These are phyloP conservation scores for Halyomorpha halys DNA, from an alignment of 1,140 invertebrate genomes.

Conservation along the genomic window DNA sequence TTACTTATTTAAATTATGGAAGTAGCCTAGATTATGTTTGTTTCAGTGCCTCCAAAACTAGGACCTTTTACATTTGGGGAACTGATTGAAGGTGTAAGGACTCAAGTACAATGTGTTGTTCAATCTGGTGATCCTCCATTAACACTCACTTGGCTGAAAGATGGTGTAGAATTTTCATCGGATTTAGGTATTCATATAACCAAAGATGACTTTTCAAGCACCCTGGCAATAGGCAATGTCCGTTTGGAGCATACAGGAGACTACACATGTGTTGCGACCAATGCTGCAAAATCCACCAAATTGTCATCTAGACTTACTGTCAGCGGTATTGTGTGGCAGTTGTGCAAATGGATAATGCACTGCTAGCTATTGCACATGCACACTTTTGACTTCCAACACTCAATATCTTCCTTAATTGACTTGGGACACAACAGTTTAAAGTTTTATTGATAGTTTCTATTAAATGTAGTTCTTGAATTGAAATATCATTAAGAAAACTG, in stretches of 20 bases:
- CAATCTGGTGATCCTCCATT: constrained; percentile 49
- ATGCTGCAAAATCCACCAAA: constrained; percentile 41
- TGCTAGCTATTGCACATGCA: constrained; percentile 25
- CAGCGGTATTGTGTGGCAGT: constrained; percentile 30
- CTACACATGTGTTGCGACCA: constrained; percentile 62
- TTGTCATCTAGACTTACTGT: constrained; percentile 30
- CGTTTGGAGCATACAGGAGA: constrained; percentile 53
- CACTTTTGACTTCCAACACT: constrained; percentile 12
- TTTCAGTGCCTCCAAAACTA: constrained; percentile 50
- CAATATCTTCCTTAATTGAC: constrained; percentile 14
- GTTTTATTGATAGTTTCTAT: too few relatives aligned
- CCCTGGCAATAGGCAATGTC: constrained; percentile 41
- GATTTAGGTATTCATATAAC: constrained; percentile 31
- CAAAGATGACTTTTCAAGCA: constrained; percentile 33
- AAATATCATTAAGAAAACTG: too few relatives aligned
- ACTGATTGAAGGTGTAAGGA: constrained; percentile 50
- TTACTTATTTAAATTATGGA: background rate
- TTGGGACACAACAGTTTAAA: background rate
- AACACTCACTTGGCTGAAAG: constrained; percentile 49
- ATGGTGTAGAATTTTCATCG: constrained; percentile 39
- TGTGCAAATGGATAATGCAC: constrained; percentile 17
- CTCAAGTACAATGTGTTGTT: constrained; percentile 51
- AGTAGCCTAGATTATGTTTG: constrained; percentile 24
- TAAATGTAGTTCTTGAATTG: too few relatives aligned
- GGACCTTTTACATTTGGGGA: constrained; percentile 46